Conservation (phyloP, 2,113 vertebrate species). For the Cariama cristata region DNA sequence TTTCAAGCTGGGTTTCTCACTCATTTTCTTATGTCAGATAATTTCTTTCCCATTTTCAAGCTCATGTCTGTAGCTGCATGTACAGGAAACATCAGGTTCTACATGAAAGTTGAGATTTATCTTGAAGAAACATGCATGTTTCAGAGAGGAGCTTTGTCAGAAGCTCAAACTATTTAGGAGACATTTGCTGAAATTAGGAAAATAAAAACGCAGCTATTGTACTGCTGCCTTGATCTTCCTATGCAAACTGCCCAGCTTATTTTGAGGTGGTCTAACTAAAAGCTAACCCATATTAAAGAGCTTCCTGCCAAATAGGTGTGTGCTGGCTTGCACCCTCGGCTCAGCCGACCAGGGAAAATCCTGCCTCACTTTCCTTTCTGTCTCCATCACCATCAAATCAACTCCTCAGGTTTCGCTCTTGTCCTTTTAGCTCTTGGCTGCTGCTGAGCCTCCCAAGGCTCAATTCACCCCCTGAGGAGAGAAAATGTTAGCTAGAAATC, state of each 20-base stretch:
- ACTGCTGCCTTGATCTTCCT: background rate
- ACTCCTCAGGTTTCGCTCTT: background rate
- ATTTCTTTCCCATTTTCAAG: background rate
- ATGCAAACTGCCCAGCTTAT: background rate
- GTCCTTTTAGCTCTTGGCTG: background rate
- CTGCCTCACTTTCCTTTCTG: background rate
- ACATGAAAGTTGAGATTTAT: background rate
- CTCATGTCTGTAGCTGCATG: rapidly evolving
- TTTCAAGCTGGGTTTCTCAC: too few species aligned
- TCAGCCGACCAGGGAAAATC: background rate
- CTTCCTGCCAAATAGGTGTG: background rate
- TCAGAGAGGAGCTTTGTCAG: background rate
- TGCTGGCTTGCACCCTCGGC: rapidly evolving
- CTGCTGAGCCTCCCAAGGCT: background rate
- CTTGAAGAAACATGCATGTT: background rate
- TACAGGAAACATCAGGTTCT: background rate
- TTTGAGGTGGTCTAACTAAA: background rate
- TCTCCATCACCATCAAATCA: background rate
- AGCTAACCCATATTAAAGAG: background rate
- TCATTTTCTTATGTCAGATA: background rate
- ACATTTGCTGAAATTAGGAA: background rate
- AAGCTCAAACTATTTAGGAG: background rate
- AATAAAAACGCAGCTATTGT: background rate
- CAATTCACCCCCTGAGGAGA: background rate
- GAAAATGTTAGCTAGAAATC: background rate